Base-by-base conservation (phyloP, 2,797 vertebrate genomes). In the Gobionotothen gibberifrons region DNA sequence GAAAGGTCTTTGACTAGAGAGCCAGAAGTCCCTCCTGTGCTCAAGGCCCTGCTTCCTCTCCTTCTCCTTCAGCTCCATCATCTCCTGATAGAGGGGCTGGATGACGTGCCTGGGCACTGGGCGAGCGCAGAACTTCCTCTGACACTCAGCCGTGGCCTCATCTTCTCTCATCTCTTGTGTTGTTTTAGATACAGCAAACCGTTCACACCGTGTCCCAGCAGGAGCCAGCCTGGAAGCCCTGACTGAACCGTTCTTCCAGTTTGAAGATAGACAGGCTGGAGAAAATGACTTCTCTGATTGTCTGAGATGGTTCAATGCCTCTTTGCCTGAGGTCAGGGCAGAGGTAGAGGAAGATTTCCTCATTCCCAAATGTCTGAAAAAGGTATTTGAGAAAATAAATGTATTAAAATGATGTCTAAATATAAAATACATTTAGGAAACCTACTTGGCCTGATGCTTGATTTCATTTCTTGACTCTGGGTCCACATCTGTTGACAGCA, bases 1-100 rank as follows among this genome's bases (percentile, higher is more conserved):
- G 87, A 99, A 99, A 47, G 98, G 97, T 86, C 94, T 95, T 88
- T 98, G 95, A 65, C 89, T 95, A 17, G 97, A 94, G 55, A 98
- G 91, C 32, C 99, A 94, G 71, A 96, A 91, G 47, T 95, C 92
- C 83, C 90, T 97, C 83, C 98, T 96, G 85, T 95, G 95, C 88
- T 96, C 94, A 14, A 78, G 93, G 52, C 92, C 84, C 11, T 87
- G 88, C 83, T 83, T 93, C 87, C 97, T 96, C 82, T 93, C 92
- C 51, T 90, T 93, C 80, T 97, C 96, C 14, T 87, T 94, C 76
- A 87, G 87, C 70, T 94, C 91, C 89, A 94, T 85, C 76, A 98
- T 92, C 79, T 96, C 92, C 51, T 90, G 86, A 84, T 96, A 99
- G 73, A 96, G 93, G 13, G 95, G 93, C 67, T 95, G 90, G 78